Evolutionary conservation across 2,888 invertebrate genomes (phyloP).

Genomic region (Callyntrura sp.): DNA sequence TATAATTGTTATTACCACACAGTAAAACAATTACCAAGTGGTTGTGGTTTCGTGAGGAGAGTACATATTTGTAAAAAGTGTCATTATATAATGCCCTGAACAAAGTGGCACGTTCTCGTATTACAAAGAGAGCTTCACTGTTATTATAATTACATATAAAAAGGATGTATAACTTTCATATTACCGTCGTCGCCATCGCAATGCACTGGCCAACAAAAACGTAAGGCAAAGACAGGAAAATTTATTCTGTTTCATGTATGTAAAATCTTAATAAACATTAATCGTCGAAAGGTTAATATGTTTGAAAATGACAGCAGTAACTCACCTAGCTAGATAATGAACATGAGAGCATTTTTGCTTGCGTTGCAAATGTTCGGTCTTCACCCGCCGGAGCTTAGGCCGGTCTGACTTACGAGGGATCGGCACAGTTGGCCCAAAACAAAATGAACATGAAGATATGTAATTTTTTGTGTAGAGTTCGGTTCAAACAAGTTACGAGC

Average conservation of each 20-base stretch:
- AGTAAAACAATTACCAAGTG: slow-evolving; percentile 76
- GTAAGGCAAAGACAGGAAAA: neutral
- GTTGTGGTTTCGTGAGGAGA: slow-evolving; percentile 75
- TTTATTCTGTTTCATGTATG: slow-evolving; percentile 1
- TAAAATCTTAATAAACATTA: neutral
- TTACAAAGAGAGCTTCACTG: slow-evolving; percentile 35
- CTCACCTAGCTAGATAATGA: neutral
- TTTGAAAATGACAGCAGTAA: neutral
- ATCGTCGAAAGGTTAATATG: neutral
- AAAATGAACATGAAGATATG: too few relatives aligned
- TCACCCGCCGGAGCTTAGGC: too few relatives aligned
- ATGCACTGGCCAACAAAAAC: neutral
- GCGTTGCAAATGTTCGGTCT: too few relatives aligned
- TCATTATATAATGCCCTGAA: slow-evolving; percentile 60
- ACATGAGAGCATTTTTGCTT: neutral
- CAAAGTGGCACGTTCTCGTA: slow-evolving; percentile 47
- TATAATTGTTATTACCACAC: slow-evolving; percentile 78
- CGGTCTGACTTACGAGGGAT: neutral
- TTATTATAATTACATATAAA: slow-evolving; percentile 54
- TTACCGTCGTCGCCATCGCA: neutral
- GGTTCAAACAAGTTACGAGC: too few relatives aligned
- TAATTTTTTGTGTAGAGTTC: too few relatives aligned
- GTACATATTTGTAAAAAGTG: slow-evolving; percentile 65
- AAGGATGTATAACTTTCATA: slow-evolving; percentile 60
- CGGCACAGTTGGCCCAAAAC: neutral